Base-by-base conservation (phyloP, 2,888 invertebrate species). In the Amitus sp. region DNA sequence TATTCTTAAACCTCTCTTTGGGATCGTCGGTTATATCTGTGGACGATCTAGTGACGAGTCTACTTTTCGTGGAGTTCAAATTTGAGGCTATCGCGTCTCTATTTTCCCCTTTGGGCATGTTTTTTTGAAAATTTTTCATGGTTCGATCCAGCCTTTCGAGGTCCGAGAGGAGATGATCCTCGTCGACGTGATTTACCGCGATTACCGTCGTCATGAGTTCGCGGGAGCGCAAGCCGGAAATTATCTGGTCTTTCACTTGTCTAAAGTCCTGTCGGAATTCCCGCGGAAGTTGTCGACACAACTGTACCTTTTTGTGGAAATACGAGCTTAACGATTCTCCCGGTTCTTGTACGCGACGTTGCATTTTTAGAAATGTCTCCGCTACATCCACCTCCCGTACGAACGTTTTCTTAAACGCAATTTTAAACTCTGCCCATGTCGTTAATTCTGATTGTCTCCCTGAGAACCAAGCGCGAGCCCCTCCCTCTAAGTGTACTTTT, bases 121-220 rank as follows among this genome's bases (percentile, higher is more conserved):
- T 42, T 30, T 43, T 15, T 17, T 52, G n/a, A 62, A 34, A 56
- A 7, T 3, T n/a, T 23, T 49, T 56, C 0, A 56, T 5, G 4
- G 53, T 19, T 3, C 50, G n/a, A 5, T 58, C 55, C 3, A 52
- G 48, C 17, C n/a, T 40, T n/a, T 55, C 39, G 4, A 55, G 51
- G 15, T 54, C 54, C 2, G 57, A 50, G 7, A 59, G 49, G 1
- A 63, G 17, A 5, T 2, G 34, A 33, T 61, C 53, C 6, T 57
- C 52, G 19, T 58, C 33, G 0, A 9, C 13, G 15, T 61, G 65
- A 17, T 15, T 2, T 5, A 27, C 30, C 1, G 61, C 61, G 0
- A 54, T 20, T 1, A 47, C 65, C n/a, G 53, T 56, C 12, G 64
- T 34, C 17, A 65, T 57, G 10, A 62, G 28, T 15, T 65, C 52